Percentiles rank a stretch among this genome's conserved stretches.
Evolutionary conservation across 2,113 vertebrate genomes (phyloP).

Genomic region (Vombatus ursinus): DNA sequence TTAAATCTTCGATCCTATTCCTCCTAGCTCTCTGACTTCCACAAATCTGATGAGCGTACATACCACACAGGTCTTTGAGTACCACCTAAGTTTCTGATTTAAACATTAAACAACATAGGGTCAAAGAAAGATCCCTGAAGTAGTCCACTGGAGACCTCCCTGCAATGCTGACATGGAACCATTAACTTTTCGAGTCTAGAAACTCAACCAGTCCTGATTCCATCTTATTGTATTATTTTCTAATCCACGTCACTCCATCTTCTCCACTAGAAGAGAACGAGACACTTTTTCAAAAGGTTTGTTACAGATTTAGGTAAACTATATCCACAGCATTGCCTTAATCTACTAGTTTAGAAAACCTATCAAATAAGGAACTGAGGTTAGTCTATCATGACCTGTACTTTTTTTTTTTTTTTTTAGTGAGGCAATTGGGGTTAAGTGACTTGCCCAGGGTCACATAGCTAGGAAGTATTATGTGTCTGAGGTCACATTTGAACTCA

Average conservation of each 20-base stretch:
- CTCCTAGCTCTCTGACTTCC: not conserved
- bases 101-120: not conserved
- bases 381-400: not conserved
- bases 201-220: not conserved
- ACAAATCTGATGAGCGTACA: not conserved
- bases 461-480: no score
- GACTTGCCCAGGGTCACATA: no score
- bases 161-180: not conserved
- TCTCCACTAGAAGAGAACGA: not conserved
- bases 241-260: not conserved
- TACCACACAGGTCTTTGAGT: not conserved
- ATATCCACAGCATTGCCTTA: not conserved
- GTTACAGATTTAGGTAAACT: not conserved
- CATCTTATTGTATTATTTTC: not conserved
- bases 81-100: not conserved
- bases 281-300: not conserved
- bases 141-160: not conserved
- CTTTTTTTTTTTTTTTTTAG: no score
- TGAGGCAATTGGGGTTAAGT: no score
- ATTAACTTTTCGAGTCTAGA: not conserved
- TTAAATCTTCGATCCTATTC: not conserved
- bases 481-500: no score
- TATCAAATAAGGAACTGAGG: not conserved
- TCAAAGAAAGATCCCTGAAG: not conserved
- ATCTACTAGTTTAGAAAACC: not conserved